These are phyloP conservation scores for Syngnathus typhle DNA, from an alignment of 2,113 vertebrate genomes.

Conservation along the genomic window DNA sequence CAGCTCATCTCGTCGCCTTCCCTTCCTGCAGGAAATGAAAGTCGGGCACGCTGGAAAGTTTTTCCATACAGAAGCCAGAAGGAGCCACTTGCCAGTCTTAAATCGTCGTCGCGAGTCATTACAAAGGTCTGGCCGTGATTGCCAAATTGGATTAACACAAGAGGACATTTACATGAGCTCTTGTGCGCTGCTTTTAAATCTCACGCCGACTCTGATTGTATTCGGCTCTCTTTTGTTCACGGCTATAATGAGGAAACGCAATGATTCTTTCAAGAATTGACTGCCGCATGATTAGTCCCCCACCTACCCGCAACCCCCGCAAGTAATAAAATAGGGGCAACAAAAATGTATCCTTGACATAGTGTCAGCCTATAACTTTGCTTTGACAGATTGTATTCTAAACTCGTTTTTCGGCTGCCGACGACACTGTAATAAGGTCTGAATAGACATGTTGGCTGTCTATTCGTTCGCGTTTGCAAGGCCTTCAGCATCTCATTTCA, in stretches of 20 bases:
- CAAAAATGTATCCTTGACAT: constrained; percentile 1
- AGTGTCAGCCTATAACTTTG: neutral
- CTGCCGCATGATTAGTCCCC: neutral
- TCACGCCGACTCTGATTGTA: neutral
- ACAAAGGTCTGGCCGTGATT: neutral
- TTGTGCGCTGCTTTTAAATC: neutral
- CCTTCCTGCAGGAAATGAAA: constrained; percentile 11
- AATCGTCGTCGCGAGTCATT: neutral
- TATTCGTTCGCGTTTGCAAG: neutral
- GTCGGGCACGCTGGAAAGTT: constrained; percentile 2
- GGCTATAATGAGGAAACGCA: neutral
- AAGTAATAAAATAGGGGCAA: neutral
- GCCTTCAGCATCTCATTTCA: neutral
- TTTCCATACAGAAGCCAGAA: neutral
- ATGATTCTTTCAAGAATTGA: neutral
- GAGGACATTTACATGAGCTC: neutral
- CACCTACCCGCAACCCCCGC: neutral
- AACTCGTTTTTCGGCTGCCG: neutral
- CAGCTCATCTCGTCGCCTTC: constrained; percentile 12
- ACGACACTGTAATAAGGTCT: neutral
- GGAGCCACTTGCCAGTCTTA: neutral
- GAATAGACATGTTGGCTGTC: neutral
- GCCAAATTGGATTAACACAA: neutral
- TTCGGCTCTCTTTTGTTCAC: neutral
- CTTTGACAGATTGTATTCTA: neutral